Conservation (phyloP, 2,113 vertebrate species). For the Dipodomys ordii region DNA sequence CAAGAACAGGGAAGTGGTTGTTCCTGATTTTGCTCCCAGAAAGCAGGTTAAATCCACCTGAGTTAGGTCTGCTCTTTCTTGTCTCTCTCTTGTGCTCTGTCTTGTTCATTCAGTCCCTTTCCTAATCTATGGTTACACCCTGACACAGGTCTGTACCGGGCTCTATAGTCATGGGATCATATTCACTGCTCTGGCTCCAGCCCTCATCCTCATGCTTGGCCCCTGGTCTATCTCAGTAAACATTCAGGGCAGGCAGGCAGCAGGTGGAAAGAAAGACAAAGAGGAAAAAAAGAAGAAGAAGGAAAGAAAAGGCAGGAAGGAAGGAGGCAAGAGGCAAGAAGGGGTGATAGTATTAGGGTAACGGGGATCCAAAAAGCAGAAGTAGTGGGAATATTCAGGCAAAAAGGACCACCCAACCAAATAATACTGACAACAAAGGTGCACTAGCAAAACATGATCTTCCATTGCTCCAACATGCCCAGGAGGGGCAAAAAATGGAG, state of each 20-base stretch:
- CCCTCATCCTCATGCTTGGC: background rate
- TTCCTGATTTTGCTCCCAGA: background rate
- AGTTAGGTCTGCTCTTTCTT: background rate
- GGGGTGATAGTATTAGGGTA: background rate
- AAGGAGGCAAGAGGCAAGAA: no score
- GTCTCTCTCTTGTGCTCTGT: background rate
- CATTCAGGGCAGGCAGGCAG: background rate
- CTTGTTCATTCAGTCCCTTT: background rate
- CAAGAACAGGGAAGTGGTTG: background rate
- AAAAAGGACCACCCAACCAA: background rate
- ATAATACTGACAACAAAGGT: background rate
- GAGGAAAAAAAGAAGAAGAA: background rate
- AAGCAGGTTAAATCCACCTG: no score
- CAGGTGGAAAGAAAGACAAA: background rate
- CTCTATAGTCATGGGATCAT: background rate
- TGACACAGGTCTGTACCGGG: no score
- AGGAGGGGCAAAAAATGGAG: background rate
- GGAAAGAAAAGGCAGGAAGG: background rate
- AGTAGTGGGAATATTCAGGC: accelerated
- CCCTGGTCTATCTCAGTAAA: background rate
- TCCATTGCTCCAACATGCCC: background rate
- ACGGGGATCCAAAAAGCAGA: background rate
- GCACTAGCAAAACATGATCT: background rate
- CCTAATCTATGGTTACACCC: background rate
- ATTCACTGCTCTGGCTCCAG: background rate